phyloP scores from a whole-genome alignment of 2,888 invertebrate genomes.

The Sympetrum striolatum region DNA sequence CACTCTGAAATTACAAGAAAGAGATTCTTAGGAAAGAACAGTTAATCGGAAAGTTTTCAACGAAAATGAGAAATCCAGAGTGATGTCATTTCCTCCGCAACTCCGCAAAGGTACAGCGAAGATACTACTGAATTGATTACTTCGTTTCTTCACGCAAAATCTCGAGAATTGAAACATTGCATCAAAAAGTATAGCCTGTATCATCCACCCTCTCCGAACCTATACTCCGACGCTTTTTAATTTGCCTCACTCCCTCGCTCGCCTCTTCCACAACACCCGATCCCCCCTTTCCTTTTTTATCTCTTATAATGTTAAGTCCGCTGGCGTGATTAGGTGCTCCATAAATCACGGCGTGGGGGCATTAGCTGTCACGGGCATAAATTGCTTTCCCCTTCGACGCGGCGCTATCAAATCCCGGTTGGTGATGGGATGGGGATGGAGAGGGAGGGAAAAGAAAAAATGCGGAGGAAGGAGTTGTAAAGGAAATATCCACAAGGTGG shows the following conservation, averaged over 20 bases:
- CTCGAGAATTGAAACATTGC: neutral
- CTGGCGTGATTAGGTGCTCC: conserved; percentile 44
- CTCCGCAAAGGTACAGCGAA: neutral
- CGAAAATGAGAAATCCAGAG: neutral
- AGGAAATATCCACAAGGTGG: neutral
- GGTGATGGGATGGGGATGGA: neutral
- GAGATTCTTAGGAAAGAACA: too few species aligned
- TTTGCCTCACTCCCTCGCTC: neutral
- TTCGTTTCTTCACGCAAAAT: neutral
- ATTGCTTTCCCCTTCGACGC: conserved; percentile 46
- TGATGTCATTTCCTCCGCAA: neutral
- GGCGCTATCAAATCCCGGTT: conserved; percentile 21
- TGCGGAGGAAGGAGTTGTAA: neutral
- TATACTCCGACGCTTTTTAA: conserved; percentile 22
- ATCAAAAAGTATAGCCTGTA: neutral
- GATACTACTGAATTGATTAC: too few species aligned
- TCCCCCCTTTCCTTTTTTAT: conserved; percentile 42
- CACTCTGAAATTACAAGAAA: too few species aligned
- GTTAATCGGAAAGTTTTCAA: neutral
- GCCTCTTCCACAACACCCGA: neutral
- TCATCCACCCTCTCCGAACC: neutral
- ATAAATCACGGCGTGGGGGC: conserved; percentile 46
- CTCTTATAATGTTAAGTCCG: conserved; percentile 45
- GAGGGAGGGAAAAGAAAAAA: neutral
- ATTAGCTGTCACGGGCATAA: conserved; percentile 47